Evolutionary conservation across 2,888 invertebrate genomes (phyloP).

Genomic region (Mesorhabditis sp.): DNA sequence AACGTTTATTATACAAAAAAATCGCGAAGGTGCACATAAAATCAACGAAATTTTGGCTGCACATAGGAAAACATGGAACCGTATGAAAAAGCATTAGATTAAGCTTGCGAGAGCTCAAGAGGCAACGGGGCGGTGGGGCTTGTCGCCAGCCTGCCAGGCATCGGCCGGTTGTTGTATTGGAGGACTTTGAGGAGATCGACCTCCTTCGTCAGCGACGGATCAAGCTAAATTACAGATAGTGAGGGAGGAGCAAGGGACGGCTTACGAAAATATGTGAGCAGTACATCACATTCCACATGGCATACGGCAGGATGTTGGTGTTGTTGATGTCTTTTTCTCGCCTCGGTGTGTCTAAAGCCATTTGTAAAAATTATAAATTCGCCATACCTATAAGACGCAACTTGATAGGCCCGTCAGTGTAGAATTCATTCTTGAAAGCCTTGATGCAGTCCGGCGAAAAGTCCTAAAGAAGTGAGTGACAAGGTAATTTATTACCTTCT

Average conservation of each 20-base stretch:
- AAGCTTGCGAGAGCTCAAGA: no score
- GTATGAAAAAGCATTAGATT: no score
- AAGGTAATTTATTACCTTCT: neutral
- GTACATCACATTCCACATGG: neutral
- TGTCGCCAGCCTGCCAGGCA: neutral
- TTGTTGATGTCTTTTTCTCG: no score
- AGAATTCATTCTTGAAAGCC: neutral
- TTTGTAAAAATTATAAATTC: neutral
- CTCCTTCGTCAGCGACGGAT: constrained; percentile 2
- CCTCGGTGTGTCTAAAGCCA: neutral
- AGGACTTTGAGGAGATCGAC: neutral
- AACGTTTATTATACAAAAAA: no score
- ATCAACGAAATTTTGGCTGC: no score
- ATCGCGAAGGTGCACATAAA: no score
- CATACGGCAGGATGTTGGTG: neutral
- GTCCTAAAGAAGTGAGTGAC: neutral
- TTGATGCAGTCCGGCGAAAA: neutral
- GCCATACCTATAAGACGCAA: neutral
- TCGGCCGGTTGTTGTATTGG: neutral
- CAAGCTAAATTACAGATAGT: neutral
- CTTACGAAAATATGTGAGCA: neutral
- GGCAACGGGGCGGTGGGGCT: no score
- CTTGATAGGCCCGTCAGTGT: neutral
- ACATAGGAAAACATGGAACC: no score
- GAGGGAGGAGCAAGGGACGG: neutral